Percentiles rank a stretch among this genome's conserved stretches.
phyloP scores from a whole-genome alignment of 2,113 vertebrate genomes.

The Typhlomys cinereus region DNA sequence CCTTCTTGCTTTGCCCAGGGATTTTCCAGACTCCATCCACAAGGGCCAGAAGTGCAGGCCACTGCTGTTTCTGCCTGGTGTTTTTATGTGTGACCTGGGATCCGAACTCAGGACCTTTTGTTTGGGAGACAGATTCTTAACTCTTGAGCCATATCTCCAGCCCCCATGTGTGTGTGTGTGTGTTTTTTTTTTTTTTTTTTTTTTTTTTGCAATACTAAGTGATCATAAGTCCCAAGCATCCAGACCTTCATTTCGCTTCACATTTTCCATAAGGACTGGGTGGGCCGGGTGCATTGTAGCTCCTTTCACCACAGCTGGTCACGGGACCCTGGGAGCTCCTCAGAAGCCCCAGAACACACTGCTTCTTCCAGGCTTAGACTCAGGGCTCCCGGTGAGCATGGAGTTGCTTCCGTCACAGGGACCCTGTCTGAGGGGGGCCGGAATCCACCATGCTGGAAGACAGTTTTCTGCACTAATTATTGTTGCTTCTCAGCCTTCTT shows the following conservation, averaged over 20 bases:
- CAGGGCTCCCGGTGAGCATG: not conserved
- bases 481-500: not conserved
- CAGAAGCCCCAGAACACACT: not conserved
- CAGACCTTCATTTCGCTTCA: not conserved
- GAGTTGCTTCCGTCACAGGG: not conserved
- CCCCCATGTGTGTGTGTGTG: too few species aligned
- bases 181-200: too few species aligned
- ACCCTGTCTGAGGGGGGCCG: not conserved
- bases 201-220: conserved; percentile 9
- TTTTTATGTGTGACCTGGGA: too few species aligned
- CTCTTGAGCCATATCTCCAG: too few species aligned
- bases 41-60: too few species aligned
- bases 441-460: not conserved
- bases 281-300: not conserved
- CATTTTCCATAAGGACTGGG: not conserved
- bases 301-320: not conserved
- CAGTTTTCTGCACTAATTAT: not conserved
- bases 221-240: not conserved
- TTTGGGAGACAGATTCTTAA: too few species aligned
- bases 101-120: too few species aligned
- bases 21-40: too few species aligned
- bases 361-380: not conserved
- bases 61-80: too few species aligned
- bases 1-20: too few species aligned
- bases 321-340: too few species aligned